Base-by-base conservation (phyloP, 2,888 invertebrate species). In the Rhimphoctona megacephalus region DNA sequence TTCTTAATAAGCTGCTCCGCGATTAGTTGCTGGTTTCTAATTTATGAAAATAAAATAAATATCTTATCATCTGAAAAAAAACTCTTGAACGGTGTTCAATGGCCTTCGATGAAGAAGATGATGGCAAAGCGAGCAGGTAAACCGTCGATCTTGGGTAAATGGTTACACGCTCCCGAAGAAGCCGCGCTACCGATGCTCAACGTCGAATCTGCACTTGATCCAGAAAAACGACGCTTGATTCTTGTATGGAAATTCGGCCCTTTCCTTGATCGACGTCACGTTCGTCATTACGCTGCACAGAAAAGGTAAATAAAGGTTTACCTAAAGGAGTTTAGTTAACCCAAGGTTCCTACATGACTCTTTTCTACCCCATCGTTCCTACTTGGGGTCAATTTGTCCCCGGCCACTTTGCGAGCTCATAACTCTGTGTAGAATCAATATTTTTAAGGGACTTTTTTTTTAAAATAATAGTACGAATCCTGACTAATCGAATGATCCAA, bases 161-260 rank as follows among this genome's bases (percentile, higher is more conserved):
- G 95, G 89, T 88, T 95, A 54, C 93, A 92, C 76, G 87, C 94
- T 14, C 91, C 93, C 8, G 93, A 94, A 85, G 89, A 89, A 49
- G 90, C 83, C 70, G 33, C 85, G 9, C 89, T 91, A 46, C 94
- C 94, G 17, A 7, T 67, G 52, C 87, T 2, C 52, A 83, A n/a
- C 76, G 66, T 14, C 77, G 85, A 30, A 72, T 69, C 9, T 81
- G 79, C 25, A 87, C 89, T 8, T 96, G 95, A 90, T 67, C 76
- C 67, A 9, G 52, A 30, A 78, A 11, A 78, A 54, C 54, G 43
- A 17, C 22, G 49, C 14, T 93, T 95, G 83, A 95, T 96, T 86
- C 93, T 96, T 52, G 93, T 96, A 67, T 96, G 96, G 96, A 95
- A 96, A 91, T 94, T 96, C 90, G 96, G 96, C 84, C 87, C 93